Percentiles rank a stretch among this genome's conserved stretches.
Conservation (phyloP, 2,888 invertebrate genomes). For the Cryptocheilus praepositus region DNA sequence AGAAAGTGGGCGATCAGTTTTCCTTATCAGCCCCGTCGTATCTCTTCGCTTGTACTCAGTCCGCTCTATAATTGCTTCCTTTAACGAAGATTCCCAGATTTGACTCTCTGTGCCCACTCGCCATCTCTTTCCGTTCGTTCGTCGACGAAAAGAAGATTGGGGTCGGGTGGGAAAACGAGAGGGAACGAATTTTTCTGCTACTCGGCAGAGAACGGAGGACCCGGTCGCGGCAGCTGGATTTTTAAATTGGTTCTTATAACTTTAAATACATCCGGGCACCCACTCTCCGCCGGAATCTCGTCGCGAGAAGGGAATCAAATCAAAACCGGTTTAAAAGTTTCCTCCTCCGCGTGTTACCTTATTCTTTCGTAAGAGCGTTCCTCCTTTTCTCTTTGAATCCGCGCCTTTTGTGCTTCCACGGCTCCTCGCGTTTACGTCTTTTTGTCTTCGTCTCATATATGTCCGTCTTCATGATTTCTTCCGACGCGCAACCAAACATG, state of each 20-base stretch:
- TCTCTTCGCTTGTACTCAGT: constrained; percentile 59
- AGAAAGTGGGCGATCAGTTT: constrained; percentile 61
- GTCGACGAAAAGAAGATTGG: constrained; percentile 18
- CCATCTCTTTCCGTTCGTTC: constrained; percentile 22
- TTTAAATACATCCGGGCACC: constrained; percentile 61
- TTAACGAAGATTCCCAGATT: constrained; percentile 72
- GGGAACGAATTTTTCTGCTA: constrained; percentile 7
- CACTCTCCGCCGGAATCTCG: constrained; percentile 24
- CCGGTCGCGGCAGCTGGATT: constrained; percentile 51
- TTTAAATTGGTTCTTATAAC: constrained; percentile 74
- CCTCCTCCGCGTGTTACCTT: constrained; percentile 42
- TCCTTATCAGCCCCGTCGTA: constrained; percentile 65
- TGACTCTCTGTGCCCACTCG: constrained; percentile 57
- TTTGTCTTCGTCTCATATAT: constrained; percentile 38
- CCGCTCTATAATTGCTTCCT: constrained; percentile 71
- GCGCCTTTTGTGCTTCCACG: constrained; percentile 40
- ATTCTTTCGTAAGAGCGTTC: constrained; percentile 35
- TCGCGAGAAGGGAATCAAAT: constrained; percentile 60
- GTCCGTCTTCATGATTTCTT: constrained; percentile 38
- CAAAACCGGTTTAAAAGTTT: constrained; percentile 64
- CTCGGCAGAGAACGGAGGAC: constrained; percentile 12
- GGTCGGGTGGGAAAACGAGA: constrained; percentile 34
- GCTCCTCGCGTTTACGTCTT: constrained; percentile 11
- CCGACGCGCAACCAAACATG: background rate
- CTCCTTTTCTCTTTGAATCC: constrained; percentile 51